A percentile compares a stretch with the other conserved stretches of the same genome.
Evolutionary conservation across 2,888 invertebrate species (phyloP).

Genomic region (Heliconius hortense): DNA sequence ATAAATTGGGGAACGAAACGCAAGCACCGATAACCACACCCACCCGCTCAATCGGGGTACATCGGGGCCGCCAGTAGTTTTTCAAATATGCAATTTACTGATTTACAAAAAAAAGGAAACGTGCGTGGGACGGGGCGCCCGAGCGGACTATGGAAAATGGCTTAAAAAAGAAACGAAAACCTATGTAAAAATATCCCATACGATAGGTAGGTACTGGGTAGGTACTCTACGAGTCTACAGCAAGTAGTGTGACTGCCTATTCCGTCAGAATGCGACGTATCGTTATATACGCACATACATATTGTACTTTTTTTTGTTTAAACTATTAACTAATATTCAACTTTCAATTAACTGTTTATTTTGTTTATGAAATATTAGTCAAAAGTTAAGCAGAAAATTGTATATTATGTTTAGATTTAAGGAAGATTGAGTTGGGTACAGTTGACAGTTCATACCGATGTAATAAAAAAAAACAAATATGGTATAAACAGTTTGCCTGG

Average conservation of each 20-base stretch:
- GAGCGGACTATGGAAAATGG: conserved; percentile 70
- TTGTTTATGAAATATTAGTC: not conserved
- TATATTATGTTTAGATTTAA: not conserved
- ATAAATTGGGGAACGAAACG: conserved; percentile 45
- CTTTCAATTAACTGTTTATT: rapidly evolving
- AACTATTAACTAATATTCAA: not conserved
- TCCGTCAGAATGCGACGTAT: conserved; percentile 50
- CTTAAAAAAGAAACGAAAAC: conserved; percentile 68
- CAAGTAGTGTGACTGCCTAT: conserved; percentile 65
- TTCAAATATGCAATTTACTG: conserved; percentile 81
- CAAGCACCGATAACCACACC: conserved; percentile 39
- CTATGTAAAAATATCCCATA: conserved; percentile 61
- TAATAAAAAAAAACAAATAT: no score
- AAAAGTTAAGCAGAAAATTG: not conserved
- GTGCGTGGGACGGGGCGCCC: conserved; percentile 58
- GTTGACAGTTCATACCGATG: not conserved
- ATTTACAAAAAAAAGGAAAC: conserved; percentile 69
- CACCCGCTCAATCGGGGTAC: conserved; percentile 54
- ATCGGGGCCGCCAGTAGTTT: conserved; percentile 64
- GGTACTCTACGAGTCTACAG: conserved; percentile 57
- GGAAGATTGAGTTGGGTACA: not conserved
- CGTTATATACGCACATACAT: conserved; percentile 27
- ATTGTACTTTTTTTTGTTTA: no score
- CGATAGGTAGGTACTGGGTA: conserved; percentile 49
- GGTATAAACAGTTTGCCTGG: no score